These are phyloP conservation scores for Cheilosia grossa DNA, from an alignment of 2,888 invertebrate genomes.

Conservation along the genomic window DNA sequence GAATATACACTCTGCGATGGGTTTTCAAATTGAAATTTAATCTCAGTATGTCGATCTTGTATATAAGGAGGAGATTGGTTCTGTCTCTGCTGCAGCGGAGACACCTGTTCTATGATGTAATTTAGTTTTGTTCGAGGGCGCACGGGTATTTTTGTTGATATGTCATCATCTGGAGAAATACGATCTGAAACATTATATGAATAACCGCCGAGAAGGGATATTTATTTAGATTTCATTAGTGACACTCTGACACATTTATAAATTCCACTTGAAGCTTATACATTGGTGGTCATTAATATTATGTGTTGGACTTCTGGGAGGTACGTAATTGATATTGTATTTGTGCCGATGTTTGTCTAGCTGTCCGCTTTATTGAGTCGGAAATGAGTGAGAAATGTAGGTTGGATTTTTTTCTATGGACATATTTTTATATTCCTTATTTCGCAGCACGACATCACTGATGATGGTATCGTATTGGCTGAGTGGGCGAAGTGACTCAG, in stretches of 20 bases:
- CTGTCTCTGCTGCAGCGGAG: constrained; percentile 32
- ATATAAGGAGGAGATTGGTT: constrained; percentile 50
- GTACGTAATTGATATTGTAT: not conserved
- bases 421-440: no score
- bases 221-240: not conserved
- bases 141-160: constrained; percentile 12
- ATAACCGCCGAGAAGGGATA: not conserved
- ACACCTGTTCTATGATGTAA: constrained; percentile 67
- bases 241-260: not conserved
- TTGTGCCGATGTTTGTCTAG: not conserved
- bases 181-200: not conserved
- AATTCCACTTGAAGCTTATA: not conserved
- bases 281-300: not conserved
- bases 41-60: constrained; percentile 65
- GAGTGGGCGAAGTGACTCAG: no score
- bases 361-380: not conserved
- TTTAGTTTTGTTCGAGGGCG: constrained; percentile 40
- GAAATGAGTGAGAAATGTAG: no score
- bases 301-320: not conserved
- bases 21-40: constrained; percentile 64
- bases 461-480: no score
- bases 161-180: constrained; percentile 25
- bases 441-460: no score
- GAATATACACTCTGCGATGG: constrained; percentile 52
- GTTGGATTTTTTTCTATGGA: no score